Base-by-base conservation (phyloP, 2,797 vertebrate species). In the Nannoperca australis region DNA sequence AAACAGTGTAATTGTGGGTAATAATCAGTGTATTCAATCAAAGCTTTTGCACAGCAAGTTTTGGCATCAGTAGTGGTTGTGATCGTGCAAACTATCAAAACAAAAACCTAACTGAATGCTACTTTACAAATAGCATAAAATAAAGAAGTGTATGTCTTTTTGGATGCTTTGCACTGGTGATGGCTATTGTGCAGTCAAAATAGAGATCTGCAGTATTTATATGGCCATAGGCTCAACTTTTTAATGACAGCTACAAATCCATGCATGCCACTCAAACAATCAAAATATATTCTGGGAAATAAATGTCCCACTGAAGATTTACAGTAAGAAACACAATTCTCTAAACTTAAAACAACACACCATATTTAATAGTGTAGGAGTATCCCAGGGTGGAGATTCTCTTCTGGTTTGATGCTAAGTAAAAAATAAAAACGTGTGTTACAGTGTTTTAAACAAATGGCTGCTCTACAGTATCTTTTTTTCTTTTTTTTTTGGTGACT, bases 381-480 rank as follows among this genome's bases (percentile, higher is more conserved):
- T 10, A 20, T 44, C 10, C 20, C 24, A 10, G 22, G 17, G 4
- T 30, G 13, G 3, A 22, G 30, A 42, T 61, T 65, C 30, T 20
- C 24, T 56, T 34, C 30, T 72, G 56, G 9, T 59, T 67, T 50
- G 62, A 62, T 40, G 22, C 45, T 20, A 60, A 66, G 55, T 54
- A 32, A 70, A 34, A 50, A 69, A 12, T 11, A 12, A 5, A 14
- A 42, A 42, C 40, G 2, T 38, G 36, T 38, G 36, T 38, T 42
- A 13, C 44, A 38, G 36, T 40, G 38, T 27, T 51, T 45, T 18
- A 38, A 65, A 65, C 36, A 70, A 53, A 78, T 45, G n/a, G 2
- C 11, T 0, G 1, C 55, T 45, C 45, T 17, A 24, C 15, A 40
- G 15, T 2, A 51, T 69, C 8, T 38, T 14, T 0, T 14, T 51